Evolutionary conservation across 1,140 invertebrate genomes (phyloP), one percentile per base, ranked within the genome.

Genomic region (Tetramorium parvispinum): DNA sequence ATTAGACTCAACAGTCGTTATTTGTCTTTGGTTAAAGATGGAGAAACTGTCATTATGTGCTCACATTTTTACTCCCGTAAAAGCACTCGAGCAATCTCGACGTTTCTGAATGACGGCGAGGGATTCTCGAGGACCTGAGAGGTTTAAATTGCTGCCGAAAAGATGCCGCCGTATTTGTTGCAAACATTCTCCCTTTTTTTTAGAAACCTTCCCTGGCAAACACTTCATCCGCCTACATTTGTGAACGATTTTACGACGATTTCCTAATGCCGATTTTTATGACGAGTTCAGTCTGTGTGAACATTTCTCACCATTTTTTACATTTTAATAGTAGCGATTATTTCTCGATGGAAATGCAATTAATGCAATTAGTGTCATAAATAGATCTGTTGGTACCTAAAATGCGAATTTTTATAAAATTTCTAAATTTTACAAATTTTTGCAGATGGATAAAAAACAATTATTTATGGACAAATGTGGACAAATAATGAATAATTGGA

Each of bases 151-250:
- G 46, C 24, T 24, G 24, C 24, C 66, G 37, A 82, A 82, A 82
- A 57, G 51, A 82, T 73, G 68, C 51, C 51, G 79, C 79, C 46
- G 63, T 81, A 40, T 73, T 82, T 82, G 51, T 82, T 46, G 37
- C 21, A 73, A 82, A 82, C 21, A 32, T 82, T 43, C 65, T 40
- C 8, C 21, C n/a, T 55, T 13, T 32, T 65, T 43, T 81, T 57
- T 81, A 27, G 3, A 82, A 81, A 53, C 7, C 32, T 40, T 43
- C 37, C 49, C 13, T 27, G n/a, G 49, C 49, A 68, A 79, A 68
- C 13, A 75, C 40, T 65, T 55, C 3, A n/a, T 21, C 32, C 37
- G 55, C 21, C 6, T 37, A 11, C 40, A 32, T 40, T n/a, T 32
- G 32, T 21, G 49, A 13, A 27, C 10, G 16, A 57, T n/a, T 51